Evolutionary conservation across 2,797 vertebrate species (phyloP), one percentile per base, ranked within the genome.

Genomic region (Pseudochirops corinnae): DNA sequence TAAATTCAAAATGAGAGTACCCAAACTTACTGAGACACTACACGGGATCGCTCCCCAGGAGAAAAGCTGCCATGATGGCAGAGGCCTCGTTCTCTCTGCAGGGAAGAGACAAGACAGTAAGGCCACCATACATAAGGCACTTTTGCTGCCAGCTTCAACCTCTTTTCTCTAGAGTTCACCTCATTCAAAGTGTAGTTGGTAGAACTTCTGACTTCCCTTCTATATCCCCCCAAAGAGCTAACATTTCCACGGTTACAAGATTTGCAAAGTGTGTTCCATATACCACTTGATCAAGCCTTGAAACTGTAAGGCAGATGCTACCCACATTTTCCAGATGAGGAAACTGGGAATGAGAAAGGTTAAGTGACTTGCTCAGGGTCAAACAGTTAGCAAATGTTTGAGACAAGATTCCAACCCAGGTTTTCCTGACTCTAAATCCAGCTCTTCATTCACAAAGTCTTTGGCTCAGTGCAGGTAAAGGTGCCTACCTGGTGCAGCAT

Each of bases 51-150:
- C 97, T 99, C 99, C 94, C 99, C 99, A n/a, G 99, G 99, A 93
- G 99, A 99, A 98, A 99, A 99, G 97, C 99, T 99, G 97, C 99
- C 99, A 95, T 98, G 99, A 96, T 98, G 98, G 98, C 99, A 99
- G 93, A 99, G 98, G 96, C 99, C 99, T 97, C 99, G 98, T 97
- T 99, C 99, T 96, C 99, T 99, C 99, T 99, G 98, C 93, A 96
- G 91, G 93, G 82, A 93, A 97, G 56, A 62, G 91, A 96, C 95
- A 94, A 60, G 62, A 39, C 55, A 62, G 95, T 18, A 56, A 46
- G 4, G 39, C 92, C 4, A n/a, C 24, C 29, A 29, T 5, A 90
- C 16, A 67, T 3, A 93, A 10, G 28, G 57, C 50, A 28, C 60
- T 29, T 50, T 11, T 0, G 2, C 29, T 10, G 55, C 12, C 57